These are phyloP conservation scores for Psophia crepitans DNA, from an alignment of 2,113 vertebrate genomes.

Conservation along the genomic window DNA sequence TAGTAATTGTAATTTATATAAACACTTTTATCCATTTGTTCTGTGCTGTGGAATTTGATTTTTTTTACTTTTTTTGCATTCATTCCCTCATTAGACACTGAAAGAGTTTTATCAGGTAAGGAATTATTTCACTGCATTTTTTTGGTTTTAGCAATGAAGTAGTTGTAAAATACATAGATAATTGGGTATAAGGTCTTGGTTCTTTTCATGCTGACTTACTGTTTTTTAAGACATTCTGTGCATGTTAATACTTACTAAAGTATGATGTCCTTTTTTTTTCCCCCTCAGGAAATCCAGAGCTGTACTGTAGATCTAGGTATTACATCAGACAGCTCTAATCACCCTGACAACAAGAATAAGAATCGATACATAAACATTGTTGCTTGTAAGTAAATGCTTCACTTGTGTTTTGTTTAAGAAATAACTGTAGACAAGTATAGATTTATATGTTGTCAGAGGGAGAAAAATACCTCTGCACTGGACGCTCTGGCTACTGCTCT, in stretches of 20 bases:
- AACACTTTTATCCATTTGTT: slow-evolving; percentile 81
- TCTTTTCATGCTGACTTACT: slow-evolving; percentile 45
- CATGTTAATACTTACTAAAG: slow-evolving; percentile 1
- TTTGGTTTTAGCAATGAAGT: slow-evolving; percentile 74
- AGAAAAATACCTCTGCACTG: not conserved
- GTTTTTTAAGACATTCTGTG: slow-evolving; percentile 44
- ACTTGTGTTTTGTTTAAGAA: not conserved
- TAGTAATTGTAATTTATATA: slow-evolving; percentile 76
- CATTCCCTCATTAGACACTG: slow-evolving; percentile 92
- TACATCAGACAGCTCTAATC: slow-evolving; percentile 89
- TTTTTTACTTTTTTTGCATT: slow-evolving; percentile 91
- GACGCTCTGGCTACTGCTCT: not conserved
- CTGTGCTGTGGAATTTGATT: slow-evolving; percentile 88
- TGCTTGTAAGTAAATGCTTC: slow-evolving; percentile 83
- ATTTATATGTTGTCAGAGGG: not conserved
- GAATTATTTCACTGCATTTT: slow-evolving; percentile 78
- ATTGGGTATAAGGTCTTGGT: slow-evolving; percentile 53
- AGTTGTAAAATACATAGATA: slow-evolving; percentile 70
- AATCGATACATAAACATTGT: slow-evolving; percentile 94
- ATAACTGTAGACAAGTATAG: not conserved
- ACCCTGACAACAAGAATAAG: slow-evolving; percentile 93
- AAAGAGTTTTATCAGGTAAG: slow-evolving; percentile 99
- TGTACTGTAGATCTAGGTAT: slow-evolving; percentile 89
- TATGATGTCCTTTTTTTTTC: not conserved
- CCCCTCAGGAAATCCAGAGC: slow-evolving; percentile 87